Percentiles rank a stretch among this genome's conserved stretches.
Evolutionary conservation across 2,113 vertebrate genomes (phyloP).

Genomic region (Gyps fulvus): DNA sequence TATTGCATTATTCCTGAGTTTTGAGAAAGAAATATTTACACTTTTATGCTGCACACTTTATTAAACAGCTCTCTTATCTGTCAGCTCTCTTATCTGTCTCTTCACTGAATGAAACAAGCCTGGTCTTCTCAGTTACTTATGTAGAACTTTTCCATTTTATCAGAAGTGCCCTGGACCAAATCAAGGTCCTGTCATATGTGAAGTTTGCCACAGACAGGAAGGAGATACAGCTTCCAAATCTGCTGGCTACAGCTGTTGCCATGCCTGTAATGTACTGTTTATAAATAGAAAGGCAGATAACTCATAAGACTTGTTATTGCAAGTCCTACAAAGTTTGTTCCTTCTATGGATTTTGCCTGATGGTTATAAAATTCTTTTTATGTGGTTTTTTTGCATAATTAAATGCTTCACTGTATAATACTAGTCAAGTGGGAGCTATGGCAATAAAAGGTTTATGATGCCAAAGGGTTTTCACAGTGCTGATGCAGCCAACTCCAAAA

Average conservation of each 20-base stretch:
- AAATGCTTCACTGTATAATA: constrained; percentile 14
- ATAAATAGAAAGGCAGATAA: neutral
- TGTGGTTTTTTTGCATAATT: constrained; percentile 12
- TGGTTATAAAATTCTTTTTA: neutral
- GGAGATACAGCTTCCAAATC: neutral
- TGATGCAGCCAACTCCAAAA: constrained; percentile 20
- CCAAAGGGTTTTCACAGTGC: constrained; percentile 7
- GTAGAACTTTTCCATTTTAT: neutral
- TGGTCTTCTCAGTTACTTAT: neutral
- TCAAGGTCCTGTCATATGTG: neutral
- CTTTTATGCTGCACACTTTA: neutral
- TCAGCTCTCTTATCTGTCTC: neutral
- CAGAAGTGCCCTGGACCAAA: neutral
- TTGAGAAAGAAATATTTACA: neutral
- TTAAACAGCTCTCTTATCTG: neutral
- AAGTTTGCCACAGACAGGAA: neutral
- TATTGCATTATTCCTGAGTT: neutral
- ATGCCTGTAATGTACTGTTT: neutral
- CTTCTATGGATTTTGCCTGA: neutral
- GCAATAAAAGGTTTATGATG: constrained; percentile 30
- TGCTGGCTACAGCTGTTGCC: neutral
- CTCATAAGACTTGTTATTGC: neutral
- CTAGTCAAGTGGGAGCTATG: neutral
- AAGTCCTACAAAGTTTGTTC: neutral
- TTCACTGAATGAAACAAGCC: neutral